Percentiles rank a stretch among this genome's conserved stretches.
phyloP scores from a whole-genome alignment of 2,113 vertebrate species.

The Lonchura striata region DNA sequence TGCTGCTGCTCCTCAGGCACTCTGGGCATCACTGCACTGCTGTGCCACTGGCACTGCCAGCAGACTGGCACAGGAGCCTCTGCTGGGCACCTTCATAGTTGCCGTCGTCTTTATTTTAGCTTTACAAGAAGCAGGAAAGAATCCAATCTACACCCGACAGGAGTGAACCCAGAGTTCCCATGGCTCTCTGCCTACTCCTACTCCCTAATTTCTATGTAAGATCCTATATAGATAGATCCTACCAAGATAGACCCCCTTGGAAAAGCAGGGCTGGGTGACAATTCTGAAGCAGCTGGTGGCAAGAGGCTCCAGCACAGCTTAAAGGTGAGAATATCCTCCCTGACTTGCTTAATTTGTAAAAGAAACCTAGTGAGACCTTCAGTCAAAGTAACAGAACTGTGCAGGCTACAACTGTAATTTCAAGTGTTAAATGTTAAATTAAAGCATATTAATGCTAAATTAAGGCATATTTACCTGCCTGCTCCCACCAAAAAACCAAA shows the following conservation, averaged over 20 bases:
- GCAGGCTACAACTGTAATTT: background rate
- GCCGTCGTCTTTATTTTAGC: background rate
- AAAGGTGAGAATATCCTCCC: background rate
- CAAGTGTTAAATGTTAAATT: background rate
- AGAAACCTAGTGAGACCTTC: background rate
- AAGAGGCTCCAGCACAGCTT: background rate
- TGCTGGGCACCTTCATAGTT: background rate
- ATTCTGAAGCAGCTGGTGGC: background rate
- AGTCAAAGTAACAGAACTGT: background rate
- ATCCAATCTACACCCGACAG: background rate
- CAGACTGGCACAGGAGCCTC: background rate
- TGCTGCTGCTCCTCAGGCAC: background rate
- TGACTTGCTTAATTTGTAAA: background rate
- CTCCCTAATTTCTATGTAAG: background rate
- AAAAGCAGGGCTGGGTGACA: background rate
- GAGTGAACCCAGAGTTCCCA: background rate
- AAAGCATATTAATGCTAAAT: background rate
- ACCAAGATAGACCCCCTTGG: too few relatives aligned
- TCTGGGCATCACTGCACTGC: background rate
- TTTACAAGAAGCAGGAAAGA: background rate
- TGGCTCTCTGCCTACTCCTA: background rate
- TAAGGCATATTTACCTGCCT: background rate
- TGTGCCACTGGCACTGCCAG: background rate
- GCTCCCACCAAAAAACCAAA: background rate
- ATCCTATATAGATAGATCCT: background rate